Conservation (phyloP, 2,888 invertebrate genomes). For the Drosophila robusta region DNA sequence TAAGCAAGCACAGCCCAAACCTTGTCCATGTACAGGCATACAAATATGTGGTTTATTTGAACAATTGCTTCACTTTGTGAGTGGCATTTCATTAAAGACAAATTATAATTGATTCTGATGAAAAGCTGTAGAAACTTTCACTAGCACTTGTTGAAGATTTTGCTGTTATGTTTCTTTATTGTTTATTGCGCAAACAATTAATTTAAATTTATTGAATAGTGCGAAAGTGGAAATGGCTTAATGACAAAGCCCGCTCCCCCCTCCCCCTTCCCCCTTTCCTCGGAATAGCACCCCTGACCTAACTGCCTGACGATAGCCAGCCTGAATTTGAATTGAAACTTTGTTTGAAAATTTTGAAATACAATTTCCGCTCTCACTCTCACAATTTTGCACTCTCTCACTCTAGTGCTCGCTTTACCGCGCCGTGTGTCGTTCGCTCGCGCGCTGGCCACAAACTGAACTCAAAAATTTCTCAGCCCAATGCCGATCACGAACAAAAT, state of each 20-base stretch:
- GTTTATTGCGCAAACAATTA: constrained; percentile 14
- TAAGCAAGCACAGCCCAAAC: background rate
- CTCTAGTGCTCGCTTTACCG: constrained; percentile 34
- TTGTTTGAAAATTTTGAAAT: constrained; percentile 17
- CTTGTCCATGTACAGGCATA: background rate
- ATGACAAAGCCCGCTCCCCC: background rate
- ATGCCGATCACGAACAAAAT: constrained; percentile 71
- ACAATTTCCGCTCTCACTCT: constrained; percentile 26
- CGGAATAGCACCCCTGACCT: background rate
- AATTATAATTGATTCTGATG: constrained; percentile 42
- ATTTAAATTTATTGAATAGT: constrained; percentile 31
- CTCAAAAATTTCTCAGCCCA: constrained; percentile 53
- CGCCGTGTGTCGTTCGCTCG: constrained; percentile 64
- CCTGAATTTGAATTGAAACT: constrained; percentile 9
- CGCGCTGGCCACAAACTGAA: constrained; percentile 66
- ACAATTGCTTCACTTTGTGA: constrained; percentile 10
- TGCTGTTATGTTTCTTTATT: constrained; percentile 5
- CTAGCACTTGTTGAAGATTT: background rate
- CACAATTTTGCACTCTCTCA: constrained; percentile 24
- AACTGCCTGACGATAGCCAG: too few relatives aligned
- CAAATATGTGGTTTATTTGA: background rate
- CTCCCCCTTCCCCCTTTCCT: too few relatives aligned
- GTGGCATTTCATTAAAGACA: constrained; percentile 36
- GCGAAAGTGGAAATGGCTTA: constrained; percentile 23
- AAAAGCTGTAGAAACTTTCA: constrained; percentile 10